These are phyloP conservation scores for Montipora cactus DNA, from an alignment of 64 coral and sea anemone genomes.

Conservation along the genomic window DNA sequence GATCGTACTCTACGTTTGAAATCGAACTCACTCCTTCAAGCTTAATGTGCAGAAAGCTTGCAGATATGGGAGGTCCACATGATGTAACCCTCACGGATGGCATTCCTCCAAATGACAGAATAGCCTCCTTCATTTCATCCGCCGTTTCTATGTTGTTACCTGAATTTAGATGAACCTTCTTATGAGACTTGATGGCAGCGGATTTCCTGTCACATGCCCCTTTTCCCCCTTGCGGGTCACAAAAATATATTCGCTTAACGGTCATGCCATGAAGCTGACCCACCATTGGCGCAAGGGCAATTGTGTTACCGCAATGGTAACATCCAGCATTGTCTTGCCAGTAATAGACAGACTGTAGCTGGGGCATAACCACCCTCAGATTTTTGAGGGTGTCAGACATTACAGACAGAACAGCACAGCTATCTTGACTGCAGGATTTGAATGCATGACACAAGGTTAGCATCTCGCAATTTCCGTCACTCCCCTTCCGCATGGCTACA, in stretches of 20 bases:
- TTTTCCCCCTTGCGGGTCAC: constrained; percentile 43
- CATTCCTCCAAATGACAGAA: constrained; percentile 30
- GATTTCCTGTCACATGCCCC: constrained; percentile 27
- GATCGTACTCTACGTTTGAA: constrained; percentile 21
- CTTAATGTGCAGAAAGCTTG: neutral
- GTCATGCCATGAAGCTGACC: too few species aligned
- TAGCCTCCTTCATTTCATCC: constrained; percentile 52
- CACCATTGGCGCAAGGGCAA: too few species aligned
- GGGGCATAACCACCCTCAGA: too few species aligned
- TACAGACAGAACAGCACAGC: too few species aligned
- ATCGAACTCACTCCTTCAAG: constrained; percentile 30
- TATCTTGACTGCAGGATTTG: neutral
- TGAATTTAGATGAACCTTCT: constrained; percentile 40
- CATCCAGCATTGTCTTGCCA: too few species aligned
- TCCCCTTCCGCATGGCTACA: too few species aligned
- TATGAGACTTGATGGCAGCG: constrained; percentile 37
- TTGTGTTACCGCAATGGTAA: too few species aligned
- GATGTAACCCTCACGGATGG: neutral
- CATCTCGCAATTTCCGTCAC: too few species aligned
- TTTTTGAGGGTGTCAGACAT: too few species aligned
- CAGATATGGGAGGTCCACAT: constrained; percentile 26
- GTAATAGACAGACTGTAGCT: too few species aligned
- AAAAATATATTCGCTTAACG: neutral
- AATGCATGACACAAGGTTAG: too few species aligned
- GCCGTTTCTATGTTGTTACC: constrained; percentile 34